Base-by-base conservation (phyloP, 1,140 invertebrate genomes). In the Diorhabda carinulata region DNA sequence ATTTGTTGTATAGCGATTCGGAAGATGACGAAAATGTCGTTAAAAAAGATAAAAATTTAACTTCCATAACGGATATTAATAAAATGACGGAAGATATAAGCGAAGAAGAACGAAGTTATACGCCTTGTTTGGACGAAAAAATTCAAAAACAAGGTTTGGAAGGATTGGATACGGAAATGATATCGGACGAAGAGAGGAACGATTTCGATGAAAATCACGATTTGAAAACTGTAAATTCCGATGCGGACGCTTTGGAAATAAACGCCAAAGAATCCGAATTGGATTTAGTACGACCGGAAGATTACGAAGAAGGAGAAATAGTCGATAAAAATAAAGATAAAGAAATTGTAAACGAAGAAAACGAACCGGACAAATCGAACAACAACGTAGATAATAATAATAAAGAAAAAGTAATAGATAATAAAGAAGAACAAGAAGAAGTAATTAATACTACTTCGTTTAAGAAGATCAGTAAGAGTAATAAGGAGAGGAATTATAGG, bases 401-500 rank as follows among this genome's bases (percentile, higher is more conserved):
- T 0, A 44, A 64, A 64, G 25, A 43, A 7, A 47, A 40, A 52
- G 2, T 47, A 3, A 44, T 47, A 25, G 75, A 85, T 79, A 77
- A 66, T 57, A 81, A 82, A 60, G 82, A 82, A 73, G 72, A 74
- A 69, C 78, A 78, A 67, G 77, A 78, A 61, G 81, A 81, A 66
- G 81, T 81, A 74, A 70, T 69, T 8, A 83, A 77, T 73, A 77
- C 82, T 61, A 80, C 88, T 43, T 81, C 87, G 0, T 96, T 94
- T 83, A 95, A 94, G 74, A 93, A 94, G 79, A 82, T 92, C 2
- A 91, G 90, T 6, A 93, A 91, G 76, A 90, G 82, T 72, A 89
- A 87, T 4, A 93, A 93, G 77, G 92, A 92, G 71, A 82, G 93
- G 64, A 93, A 92, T 75, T 96, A 95, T 76, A 84, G 93, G 1